Evolutionary conservation across 2,797 vertebrate genomes (phyloP).

Genomic region (Chloroceryle inda): DNA sequence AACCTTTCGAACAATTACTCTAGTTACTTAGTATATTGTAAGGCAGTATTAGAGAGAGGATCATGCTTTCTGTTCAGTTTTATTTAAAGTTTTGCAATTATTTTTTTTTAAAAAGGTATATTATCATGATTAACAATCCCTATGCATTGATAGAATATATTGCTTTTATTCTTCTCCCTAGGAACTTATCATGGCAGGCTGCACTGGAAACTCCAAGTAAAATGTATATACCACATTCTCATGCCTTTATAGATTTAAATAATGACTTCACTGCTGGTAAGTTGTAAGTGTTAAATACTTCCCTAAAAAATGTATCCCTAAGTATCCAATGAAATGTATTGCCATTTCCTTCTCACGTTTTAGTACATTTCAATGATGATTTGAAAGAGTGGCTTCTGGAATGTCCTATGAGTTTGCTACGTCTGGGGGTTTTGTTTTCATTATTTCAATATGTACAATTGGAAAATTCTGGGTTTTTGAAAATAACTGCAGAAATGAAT

Average conservation of each 20-base stretch:
- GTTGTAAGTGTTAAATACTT: conserved; percentile 17
- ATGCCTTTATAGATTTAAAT: conserved; percentile 95
- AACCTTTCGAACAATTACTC: not conserved
- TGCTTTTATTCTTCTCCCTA: conserved; percentile 61
- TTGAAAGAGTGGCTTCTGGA: not conserved
- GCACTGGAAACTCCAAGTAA: conserved; percentile 75
- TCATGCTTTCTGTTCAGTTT: not conserved
- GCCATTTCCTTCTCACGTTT: not conserved
- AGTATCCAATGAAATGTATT: not conserved
- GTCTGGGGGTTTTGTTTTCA: not conserved
- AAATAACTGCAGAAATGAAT: not conserved
- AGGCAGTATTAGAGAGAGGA: not conserved
- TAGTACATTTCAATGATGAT: not conserved
- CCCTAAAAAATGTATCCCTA: not conserved
- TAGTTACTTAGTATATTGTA: not conserved
- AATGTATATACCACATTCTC: conserved; percentile 91
- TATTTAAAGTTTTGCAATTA: not conserved
- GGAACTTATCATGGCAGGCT: conserved; percentile 80
- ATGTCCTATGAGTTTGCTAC: not conserved
- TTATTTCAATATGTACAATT: not conserved
- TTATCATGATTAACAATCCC: not conserved
- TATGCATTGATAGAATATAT: not conserved
- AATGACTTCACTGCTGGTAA: conserved; percentile 95
- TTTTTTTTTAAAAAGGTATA: not conserved
- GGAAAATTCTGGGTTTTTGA: not conserved